Percentiles rank a stretch among this genome's conserved stretches.
Conservation (phyloP, 2,797 vertebrate species). For the Hyperoplus immaculatus region DNA sequence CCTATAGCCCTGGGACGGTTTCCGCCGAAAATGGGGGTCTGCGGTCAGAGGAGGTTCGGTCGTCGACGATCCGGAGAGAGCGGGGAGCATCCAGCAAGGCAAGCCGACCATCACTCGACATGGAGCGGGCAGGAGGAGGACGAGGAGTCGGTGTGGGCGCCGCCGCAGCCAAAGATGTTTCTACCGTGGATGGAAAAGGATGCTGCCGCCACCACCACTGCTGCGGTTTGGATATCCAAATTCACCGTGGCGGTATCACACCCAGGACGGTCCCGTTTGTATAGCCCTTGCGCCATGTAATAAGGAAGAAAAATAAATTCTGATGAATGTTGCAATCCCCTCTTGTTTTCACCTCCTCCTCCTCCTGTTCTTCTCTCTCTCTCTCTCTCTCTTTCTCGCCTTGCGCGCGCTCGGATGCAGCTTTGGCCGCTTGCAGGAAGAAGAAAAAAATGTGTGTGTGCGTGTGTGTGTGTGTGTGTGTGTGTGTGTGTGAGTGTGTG, state of each 20-base stretch:
- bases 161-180: slow-evolving; percentile 61
- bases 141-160: slow-evolving; percentile 69
- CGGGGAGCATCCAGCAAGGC: slow-evolving; percentile 81
- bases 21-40: slow-evolving; percentile 86
- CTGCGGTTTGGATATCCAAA: slow-evolving; percentile 77
- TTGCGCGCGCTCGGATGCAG: slow-evolving; percentile 68
- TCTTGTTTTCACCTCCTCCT: slow-evolving; percentile 57
- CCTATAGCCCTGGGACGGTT: slow-evolving; percentile 82
- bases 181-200: slow-evolving; percentile 58
- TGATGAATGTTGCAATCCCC: slow-evolving; percentile 72
- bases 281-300: slow-evolving; percentile 86
- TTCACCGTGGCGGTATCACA: slow-evolving; percentile 78
- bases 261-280: slow-evolving; percentile 79
- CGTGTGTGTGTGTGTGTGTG: too few species aligned
- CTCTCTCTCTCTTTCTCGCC: slow-evolving; percentile 23
- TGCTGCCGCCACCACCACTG: slow-evolving; percentile 33
- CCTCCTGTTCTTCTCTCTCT: slow-evolving; percentile 26
- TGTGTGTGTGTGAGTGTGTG: too few species aligned
- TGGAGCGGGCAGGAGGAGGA: slow-evolving; percentile 78
- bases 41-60: slow-evolving; percentile 78
- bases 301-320: slow-evolving; percentile 64
- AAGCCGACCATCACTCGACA: slow-evolving; percentile 87
- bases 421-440: slow-evolving; percentile 63
- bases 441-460: slow-evolving; percentile 26
- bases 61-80: slow-evolving; percentile 83